Base-by-base conservation (phyloP, 1,140 invertebrate genomes). In the Aplysia californica region DNA sequence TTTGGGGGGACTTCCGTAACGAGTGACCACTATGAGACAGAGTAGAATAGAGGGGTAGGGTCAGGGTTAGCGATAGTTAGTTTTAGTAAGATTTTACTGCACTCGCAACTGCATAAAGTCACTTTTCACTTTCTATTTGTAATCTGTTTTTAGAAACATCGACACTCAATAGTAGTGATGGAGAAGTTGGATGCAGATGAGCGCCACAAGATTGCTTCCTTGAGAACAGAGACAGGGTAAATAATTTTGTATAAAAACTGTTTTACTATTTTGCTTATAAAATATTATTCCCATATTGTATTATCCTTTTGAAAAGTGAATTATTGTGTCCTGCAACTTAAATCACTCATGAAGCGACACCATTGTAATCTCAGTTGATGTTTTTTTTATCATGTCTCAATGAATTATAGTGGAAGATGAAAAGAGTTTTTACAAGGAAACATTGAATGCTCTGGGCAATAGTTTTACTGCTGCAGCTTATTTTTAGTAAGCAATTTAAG, bases 211-310 rank as follows among this genome's bases (percentile, higher is more conserved):
- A 75, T 75, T 50, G 35, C 72, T 31, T 15, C 38, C 23, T 50
- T 75, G 23, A 36, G 35, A 3, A 75, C 21, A 35, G 72, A 75
- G 31, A 75, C 64, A 66, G 35, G 61, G 72, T 75, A 66, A 75
- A 64, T 20, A n/a, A 1, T 41, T 23, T 26, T 36, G 39, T 29
- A 55, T 55, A 2, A 58, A 58, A 21, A 58, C 10, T 38, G 23
- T 2, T 33, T 2, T 50, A 55, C 15, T 6, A 39, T 29, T 26
- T 31, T 31, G 23, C 23, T 10, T 41, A 21, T 23, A 3, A 70
- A 1, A 41, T 50, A n/a, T n/a, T n/a, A n/a, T n/a, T n/a, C n/a
- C n/a, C n/a, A n/a, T n/a, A n/a, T n/a, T n/a, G n/a, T n/a, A n/a
- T n/a, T n/a, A n/a, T n/a, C 10, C 15, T 18, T n/a, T 41, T 29